Percentiles rank a stretch among this genome's conserved stretches.
phyloP scores from a whole-genome alignment of 2,888 invertebrate genomes.

The Caenorhabditis afra region DNA sequence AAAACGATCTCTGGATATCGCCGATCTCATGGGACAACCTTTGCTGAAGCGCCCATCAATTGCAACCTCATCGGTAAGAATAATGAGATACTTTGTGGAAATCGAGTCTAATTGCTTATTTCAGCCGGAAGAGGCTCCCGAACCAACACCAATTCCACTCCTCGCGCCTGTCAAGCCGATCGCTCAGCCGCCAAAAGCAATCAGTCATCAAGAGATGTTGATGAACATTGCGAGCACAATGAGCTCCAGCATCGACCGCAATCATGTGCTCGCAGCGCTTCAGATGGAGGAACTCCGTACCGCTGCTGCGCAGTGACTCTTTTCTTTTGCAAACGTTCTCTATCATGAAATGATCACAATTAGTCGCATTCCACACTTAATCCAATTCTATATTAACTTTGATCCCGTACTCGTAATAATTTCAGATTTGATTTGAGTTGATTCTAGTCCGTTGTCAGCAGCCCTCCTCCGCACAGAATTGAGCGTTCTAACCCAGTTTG shows the following conservation, averaged over 20 bases:
- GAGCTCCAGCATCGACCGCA: conserved; percentile 28
- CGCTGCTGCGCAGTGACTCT: conserved; percentile 35
- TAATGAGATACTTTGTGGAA: neutral
- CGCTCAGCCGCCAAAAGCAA: conserved; percentile 24
- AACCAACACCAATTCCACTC: conserved; percentile 8
- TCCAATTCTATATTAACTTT: too few species aligned
- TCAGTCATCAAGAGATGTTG: conserved; percentile 42
- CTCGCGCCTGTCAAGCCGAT: conserved; percentile 40
- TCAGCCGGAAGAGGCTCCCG: conserved; percentile 38
- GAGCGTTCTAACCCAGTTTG: conserved; percentile 18
- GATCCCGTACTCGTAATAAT: neutral
- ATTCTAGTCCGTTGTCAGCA: conserved; percentile 30
- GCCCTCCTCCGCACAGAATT: too few species aligned
- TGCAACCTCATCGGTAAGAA: conserved; percentile 33
- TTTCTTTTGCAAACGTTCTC: neutral
- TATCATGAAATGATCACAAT: conserved; percentile 27
- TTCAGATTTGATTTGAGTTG: conserved; percentile 9
- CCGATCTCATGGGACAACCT: conserved; percentile 31
- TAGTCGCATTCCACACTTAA: conserved; percentile 37
- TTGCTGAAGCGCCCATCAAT: conserved; percentile 26
- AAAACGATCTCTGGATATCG: conserved; percentile 41
- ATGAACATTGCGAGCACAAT: conserved; percentile 48
- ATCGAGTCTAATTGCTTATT: too few species aligned
- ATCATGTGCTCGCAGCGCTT: conserved; percentile 35
- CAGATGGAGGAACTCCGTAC: conserved; percentile 47